Evolutionary conservation across 2,797 vertebrate genomes (phyloP).

Genomic region (Margarornis squamiger): DNA sequence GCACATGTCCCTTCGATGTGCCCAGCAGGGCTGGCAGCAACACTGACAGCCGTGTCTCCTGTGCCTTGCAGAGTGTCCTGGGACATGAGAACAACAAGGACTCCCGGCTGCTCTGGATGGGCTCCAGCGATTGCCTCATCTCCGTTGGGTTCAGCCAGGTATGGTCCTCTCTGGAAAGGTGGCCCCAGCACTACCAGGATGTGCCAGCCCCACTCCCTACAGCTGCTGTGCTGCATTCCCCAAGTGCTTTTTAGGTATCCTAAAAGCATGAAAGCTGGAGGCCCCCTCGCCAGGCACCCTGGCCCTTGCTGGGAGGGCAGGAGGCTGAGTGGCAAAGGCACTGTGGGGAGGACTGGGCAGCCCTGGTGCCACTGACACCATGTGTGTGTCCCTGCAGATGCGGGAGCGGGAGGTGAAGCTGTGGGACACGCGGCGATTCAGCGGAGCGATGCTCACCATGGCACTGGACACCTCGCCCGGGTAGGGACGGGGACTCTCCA

Average conservation of each 20-base stretch:
- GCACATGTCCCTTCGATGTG: accelerated
- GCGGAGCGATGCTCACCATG: constrained; percentile 74
- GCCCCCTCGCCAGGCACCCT: accelerated
- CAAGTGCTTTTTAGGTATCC: neutral
- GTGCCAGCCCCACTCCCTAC: neutral
- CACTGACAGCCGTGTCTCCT: neutral
- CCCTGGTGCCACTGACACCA: accelerated
- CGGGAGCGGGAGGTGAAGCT: constrained; percentile 87
- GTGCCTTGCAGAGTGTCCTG: constrained; percentile 76
- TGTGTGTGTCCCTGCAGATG: constrained; percentile 75
- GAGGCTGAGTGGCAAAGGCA: neutral
- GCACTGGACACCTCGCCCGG: constrained; percentile 85
- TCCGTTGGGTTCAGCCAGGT: constrained; percentile 93
- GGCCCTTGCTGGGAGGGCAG: neutral
- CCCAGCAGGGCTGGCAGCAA: accelerated
- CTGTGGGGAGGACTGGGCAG: accelerated
- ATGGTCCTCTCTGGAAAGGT: neutral
- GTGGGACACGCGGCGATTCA: constrained; percentile 88
- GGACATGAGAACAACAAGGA: constrained; percentile 88
- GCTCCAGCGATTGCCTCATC: constrained; percentile 80
- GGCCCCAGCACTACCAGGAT: neutral
- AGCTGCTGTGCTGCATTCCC: neutral
- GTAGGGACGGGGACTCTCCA: constrained; percentile 68
- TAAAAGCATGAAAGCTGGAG: neutral
- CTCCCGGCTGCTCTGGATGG: constrained; percentile 86